phyloP scores from a whole-genome alignment of 2,888 invertebrate species.

The Lordiphosa fenestrarum region DNA sequence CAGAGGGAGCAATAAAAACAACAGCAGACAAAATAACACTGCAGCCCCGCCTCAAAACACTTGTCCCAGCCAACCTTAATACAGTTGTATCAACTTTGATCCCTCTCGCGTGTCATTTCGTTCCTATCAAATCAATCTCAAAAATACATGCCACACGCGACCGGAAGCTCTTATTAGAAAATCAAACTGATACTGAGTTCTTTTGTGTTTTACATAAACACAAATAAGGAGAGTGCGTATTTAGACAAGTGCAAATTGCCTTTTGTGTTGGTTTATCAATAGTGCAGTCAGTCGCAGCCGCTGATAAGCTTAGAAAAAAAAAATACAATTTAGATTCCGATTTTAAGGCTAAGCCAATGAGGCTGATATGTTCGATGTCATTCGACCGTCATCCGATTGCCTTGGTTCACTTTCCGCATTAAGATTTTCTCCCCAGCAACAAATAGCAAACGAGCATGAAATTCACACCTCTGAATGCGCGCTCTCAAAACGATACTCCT shows the following conservation, averaged over 20 bases:
- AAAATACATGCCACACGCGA: slow-evolving; percentile 40
- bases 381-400: neutral
- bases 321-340: slow-evolving; percentile 28
- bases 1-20: too few species aligned
- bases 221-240: slow-evolving; percentile 16
- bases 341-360: slow-evolving; percentile 1
- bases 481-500: too few species aligned
- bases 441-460: too few species aligned
- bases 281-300: neutral
- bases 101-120: slow-evolving; percentile 8
- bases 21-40: slow-evolving; percentile 1
- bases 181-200: neutral
- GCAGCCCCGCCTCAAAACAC: slow-evolving; percentile 22
- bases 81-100: slow-evolving; percentile 35
- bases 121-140: slow-evolving; percentile 16
- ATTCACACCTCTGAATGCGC: too few species aligned
- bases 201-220: slow-evolving; percentile 18
- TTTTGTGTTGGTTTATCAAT: slow-evolving; percentile 57
- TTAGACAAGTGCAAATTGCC: slow-evolving; percentile 51
- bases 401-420: too few species aligned
- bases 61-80: slow-evolving; percentile 23
- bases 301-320: slow-evolving; percentile 45
- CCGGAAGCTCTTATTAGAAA: slow-evolving; percentile 42
- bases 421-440: too few species aligned
- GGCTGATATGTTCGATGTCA: slow-evolving; percentile 6